Percentiles rank a stretch among this genome's conserved stretches.
Conservation (phyloP, 2,797 vertebrate species). For the Scyliorhinus canicula region DNA sequence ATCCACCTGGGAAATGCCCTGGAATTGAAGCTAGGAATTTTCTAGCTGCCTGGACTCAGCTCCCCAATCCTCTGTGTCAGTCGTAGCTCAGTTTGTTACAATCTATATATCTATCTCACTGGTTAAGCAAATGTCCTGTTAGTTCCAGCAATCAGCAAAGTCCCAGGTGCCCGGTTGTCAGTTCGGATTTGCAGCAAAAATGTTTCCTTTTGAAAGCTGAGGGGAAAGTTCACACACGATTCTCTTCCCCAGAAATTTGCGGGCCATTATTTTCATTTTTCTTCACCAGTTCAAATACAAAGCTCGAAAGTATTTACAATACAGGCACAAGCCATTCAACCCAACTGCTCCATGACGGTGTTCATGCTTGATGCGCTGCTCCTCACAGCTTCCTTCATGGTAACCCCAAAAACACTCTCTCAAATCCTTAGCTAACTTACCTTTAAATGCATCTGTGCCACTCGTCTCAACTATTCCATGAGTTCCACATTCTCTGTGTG, state of each 20-base stretch:
- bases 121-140: no score
- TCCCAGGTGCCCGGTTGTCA: no score
- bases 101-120: no score
- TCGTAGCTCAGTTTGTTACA: no score
- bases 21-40: no score
- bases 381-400: neutral
- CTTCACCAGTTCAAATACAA: neutral
- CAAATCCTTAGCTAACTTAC: neutral
- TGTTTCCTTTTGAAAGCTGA: neutral
- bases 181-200: neutral
- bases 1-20: neutral
- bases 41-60: no score
- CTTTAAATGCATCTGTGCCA: neutral
- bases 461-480: neutral
- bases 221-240: neutral
- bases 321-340: neutral
- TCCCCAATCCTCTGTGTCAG: neutral
- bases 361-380: neutral
- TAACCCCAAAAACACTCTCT: neutral
- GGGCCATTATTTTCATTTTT: neutral
- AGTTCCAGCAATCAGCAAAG: no score
- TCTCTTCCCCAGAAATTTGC: neutral
- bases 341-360: neutral
- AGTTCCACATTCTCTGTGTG: neutral
- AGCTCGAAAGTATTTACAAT: neutral